Base-by-base conservation (phyloP, 2,888 invertebrate genomes). In the Volucella inflata region DNA sequence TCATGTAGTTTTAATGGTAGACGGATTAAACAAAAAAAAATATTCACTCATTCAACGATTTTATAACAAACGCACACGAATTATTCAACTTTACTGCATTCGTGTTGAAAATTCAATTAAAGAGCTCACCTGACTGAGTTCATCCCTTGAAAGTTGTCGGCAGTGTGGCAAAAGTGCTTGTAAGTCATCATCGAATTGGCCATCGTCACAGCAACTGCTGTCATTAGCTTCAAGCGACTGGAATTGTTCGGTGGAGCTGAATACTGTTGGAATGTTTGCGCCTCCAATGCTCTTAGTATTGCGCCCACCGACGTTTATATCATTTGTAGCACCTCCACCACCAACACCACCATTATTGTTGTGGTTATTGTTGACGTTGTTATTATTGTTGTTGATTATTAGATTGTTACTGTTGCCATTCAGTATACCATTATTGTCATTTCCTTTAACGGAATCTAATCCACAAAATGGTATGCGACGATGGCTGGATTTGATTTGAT, bases 81-180 rank as follows among this genome's bases (percentile, higher is more conserved):
- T 10, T 62, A 46, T 42, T 40, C 14, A 55, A 21, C 17, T 11
- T 30, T 21, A 57, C 14, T 57, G 12, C 36, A 48, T 46, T 17
- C 46, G 36, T 70, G 36, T 36, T 38, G 46, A 16, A 77, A 76
- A 71, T 78, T 75, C 55, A 67, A 64, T 72, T 46, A 57, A 74
- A 62, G 44, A 36, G 88, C 91, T 90, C 88, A 92, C 92, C 91
- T 92, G 92, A 90, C 91, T 92, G 88, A 92, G 91, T 90, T 92
- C 92, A 90, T 92, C 92, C 88, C 91, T 89, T 40, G 91, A 92
- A 87, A 90, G 89, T 72, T 90, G 91, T 59, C 90, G 89, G 87
- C 90, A 91, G 88, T 91, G 91, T 87, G 92, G 92, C 89, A 92
- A 77, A 67, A 92, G 88, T 9, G 91, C 92, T 87, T 92, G 90